These are phyloP conservation scores for Heterotis niloticus DNA, from an alignment of 2,113 vertebrate species.

Conservation along the genomic window DNA sequence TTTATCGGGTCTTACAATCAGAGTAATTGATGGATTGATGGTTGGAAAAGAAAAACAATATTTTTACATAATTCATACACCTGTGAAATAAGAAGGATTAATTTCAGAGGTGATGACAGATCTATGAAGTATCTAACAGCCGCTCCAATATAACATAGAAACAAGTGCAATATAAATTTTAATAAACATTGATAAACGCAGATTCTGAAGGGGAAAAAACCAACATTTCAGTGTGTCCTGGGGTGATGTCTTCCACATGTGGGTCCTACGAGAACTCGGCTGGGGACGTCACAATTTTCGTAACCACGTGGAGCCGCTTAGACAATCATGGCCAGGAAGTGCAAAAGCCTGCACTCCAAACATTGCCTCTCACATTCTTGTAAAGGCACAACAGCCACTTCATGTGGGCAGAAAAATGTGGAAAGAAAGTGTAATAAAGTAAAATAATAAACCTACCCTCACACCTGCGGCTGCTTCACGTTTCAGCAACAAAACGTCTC, in stretches of 20 bases:
- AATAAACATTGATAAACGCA: constrained; percentile 14
- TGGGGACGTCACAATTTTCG: background rate
- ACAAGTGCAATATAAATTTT: constrained; percentile 5
- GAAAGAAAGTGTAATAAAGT: background rate
- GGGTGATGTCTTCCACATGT: constrained; percentile 2
- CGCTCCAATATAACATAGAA: background rate
- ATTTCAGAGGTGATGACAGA: constrained; percentile 25
- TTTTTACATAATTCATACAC: constrained; percentile 2
- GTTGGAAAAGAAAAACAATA: background rate
- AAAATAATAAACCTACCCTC: too few relatives aligned
- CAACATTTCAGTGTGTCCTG: background rate
- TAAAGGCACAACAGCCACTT: background rate
- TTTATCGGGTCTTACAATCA: background rate
- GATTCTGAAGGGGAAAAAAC: background rate
- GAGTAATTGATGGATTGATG: background rate
- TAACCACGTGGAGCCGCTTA: background rate
- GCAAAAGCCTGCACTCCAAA: background rate
- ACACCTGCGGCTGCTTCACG: too few relatives aligned
- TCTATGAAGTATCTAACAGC: constrained; percentile 17
- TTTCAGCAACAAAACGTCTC: too few relatives aligned
- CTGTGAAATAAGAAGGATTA: background rate
- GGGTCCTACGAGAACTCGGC: background rate
- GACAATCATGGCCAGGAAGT: background rate
- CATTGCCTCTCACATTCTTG: background rate
- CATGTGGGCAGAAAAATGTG: background rate